Evolutionary conservation across 1,140 invertebrate genomes (phyloP).

Genomic region (Aphidius ervi): DNA sequence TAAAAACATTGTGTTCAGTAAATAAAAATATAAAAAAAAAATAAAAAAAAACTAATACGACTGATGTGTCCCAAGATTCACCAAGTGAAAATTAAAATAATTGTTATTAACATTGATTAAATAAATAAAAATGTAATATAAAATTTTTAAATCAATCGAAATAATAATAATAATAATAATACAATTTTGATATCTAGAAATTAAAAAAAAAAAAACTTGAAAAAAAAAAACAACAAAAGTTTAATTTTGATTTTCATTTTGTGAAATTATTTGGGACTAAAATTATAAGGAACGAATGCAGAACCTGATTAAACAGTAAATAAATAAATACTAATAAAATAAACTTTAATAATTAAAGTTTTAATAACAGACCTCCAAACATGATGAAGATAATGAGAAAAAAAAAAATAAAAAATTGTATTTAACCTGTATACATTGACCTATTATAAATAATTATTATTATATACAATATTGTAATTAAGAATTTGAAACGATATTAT

Average conservation of each 20-base stretch:
- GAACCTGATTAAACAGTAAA: slow-evolving; percentile 39
- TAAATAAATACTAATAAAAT: slow-evolving; percentile 28
- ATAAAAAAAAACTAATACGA: slow-evolving; percentile 40
- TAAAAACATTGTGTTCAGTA: slow-evolving; percentile 55
- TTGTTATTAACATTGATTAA: slow-evolving; percentile 31
- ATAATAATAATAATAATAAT: slow-evolving; percentile 14
- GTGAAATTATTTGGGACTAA: slow-evolving; percentile 41
- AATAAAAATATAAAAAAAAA: slow-evolving; percentile 35
- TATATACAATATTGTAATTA: slow-evolving; percentile 53
- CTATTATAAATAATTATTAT: slow-evolving; percentile 52
- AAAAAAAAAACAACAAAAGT: slow-evolving; percentile 24
- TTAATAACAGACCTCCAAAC: slow-evolving; percentile 43
- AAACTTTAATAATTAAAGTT: slow-evolving; percentile 14
- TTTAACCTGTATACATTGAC: slow-evolving; percentile 54
- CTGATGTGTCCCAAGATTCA: slow-evolving; percentile 43
- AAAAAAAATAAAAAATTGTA: slow-evolving; percentile 45
- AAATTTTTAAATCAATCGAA: too few relatives aligned
- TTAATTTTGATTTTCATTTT: slow-evolving; percentile 38
- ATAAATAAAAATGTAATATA: slow-evolving; percentile 29
- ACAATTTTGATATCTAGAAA: too few relatives aligned
- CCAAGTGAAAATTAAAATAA: slow-evolving; percentile 9
- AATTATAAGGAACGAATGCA: slow-evolving; percentile 49
- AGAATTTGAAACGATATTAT: slow-evolving; percentile 54
- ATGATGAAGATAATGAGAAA: slow-evolving; percentile 37
- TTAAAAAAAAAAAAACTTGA: too few relatives aligned